Percentiles rank a stretch among this genome's conserved stretches.
Conservation (phyloP, 2,797 vertebrate genomes). For the Gymnoscopelus microlampas region DNA sequence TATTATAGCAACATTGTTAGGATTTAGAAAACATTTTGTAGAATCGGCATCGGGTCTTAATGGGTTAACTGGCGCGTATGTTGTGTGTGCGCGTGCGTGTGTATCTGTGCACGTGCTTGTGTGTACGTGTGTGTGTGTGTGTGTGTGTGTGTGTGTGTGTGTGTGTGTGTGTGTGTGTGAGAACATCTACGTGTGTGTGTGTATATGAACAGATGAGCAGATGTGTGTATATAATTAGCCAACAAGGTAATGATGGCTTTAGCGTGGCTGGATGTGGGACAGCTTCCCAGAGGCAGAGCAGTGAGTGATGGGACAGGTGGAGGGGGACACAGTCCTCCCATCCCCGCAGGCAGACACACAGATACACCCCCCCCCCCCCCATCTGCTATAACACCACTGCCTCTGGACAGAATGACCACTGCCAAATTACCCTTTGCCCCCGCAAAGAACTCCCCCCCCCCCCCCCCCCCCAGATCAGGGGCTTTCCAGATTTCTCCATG, state of each 20-base stretch:
- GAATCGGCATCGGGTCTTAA: too few species aligned
- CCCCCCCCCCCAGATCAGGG: slow-evolving; percentile 33
- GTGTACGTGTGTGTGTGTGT: not conserved
- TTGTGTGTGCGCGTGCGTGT: slow-evolving; percentile 6
- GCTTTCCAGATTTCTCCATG: too few species aligned
- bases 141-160: slow-evolving; percentile 4
- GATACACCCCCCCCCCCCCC: slow-evolving; percentile 45
- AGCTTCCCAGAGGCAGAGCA: slow-evolving; percentile 55
- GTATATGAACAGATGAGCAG: slow-evolving; percentile 55
- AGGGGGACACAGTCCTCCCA: slow-evolving; percentile 40
- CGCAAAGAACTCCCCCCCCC: slow-evolving; percentile 44
- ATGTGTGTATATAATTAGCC: slow-evolving; percentile 73
- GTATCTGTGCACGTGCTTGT: not conserved
- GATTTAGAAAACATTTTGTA: too few species aligned
- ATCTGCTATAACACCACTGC: slow-evolving; percentile 58
- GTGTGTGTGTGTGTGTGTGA: slow-evolving; percentile 46
- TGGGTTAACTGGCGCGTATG: slow-evolving; percentile 15
- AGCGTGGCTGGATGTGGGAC: slow-evolving; percentile 52
- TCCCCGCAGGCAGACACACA: slow-evolving; percentile 43
- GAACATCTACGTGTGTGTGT: too few species aligned
- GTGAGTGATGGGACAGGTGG: slow-evolving; percentile 78
- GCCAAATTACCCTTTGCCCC: slow-evolving; percentile 17
- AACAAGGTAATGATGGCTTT: slow-evolving; percentile 74
- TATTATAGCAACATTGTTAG: too few species aligned
- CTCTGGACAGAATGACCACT: slow-evolving; percentile 25